Evolutionary conservation across 2,888 invertebrate genomes (phyloP).

Genomic region (Antheraea assamensis): DNA sequence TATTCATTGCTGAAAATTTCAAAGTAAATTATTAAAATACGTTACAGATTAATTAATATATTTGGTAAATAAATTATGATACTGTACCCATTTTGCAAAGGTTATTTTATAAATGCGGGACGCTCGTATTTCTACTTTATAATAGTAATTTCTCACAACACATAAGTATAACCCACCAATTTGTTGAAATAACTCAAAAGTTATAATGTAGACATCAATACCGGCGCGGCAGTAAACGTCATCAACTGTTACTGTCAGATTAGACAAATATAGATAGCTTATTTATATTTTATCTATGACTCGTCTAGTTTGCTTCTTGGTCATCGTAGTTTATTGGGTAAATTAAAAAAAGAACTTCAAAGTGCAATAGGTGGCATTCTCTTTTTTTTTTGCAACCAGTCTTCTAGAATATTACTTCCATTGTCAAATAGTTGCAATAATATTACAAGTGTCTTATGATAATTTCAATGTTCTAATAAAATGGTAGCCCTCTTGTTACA

Average conservation of each 20-base stretch:
- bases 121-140: neutral
- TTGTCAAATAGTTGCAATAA: no score
- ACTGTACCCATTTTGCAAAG: neutral
- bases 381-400: no score
- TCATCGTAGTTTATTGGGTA: no score
- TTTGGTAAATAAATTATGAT: neutral
- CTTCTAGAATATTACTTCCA: no score
- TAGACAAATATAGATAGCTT: neutral
- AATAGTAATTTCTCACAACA: neutral
- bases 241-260: neutral
- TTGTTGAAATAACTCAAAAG: neutral
- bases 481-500: no score
- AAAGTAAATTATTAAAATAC: constrained; percentile 24
- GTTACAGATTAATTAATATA: neutral
- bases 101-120: neutral
- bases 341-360: no score
- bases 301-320: no score
- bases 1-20: constrained; percentile 84
- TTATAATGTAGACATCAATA: neutral
- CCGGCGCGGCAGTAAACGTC: constrained; percentile 3
- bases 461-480: no score
- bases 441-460: no score
- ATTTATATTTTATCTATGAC: no score
- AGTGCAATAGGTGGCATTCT: no score
- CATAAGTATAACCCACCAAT: neutral